Evolutionary conservation across 1,140 invertebrate species (phyloP), one percentile per base, ranked within the genome.

Genomic region (Saxidomus purpurata): DNA sequence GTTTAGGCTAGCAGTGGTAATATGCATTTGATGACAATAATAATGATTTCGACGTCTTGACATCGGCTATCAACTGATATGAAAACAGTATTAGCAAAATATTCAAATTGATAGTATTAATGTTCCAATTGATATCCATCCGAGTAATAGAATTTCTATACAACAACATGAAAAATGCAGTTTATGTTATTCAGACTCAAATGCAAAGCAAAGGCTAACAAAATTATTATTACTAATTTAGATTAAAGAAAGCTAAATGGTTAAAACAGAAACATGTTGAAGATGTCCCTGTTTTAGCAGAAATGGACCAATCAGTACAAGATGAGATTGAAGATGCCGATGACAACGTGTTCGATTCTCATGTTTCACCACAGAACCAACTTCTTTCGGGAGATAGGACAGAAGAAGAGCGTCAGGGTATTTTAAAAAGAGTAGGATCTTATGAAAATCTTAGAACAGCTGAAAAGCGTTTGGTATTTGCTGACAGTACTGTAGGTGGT

Each of bases 351-450:
- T 31, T 4, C 15, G 28, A 2, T 3, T 67, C 61, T 9, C 61
- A 67, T 13, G n/a, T 22, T 13, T 13, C 40, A 6, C 9, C 40
- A 52, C 19, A 47, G 22, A 79, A 31, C 17, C 8, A 55, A 34
- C 43, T 49, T 47, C 76, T 79, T 4, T 9, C 31, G 0, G 76
- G 28, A 52, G 43, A 79, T 8, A 49, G 17, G 25, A 17, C 11
- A 28, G n/a, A 47, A 28, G 80, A 82, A 43, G 34, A 76, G 43
- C 76, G 59, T 28, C 36, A 52, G 15, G 85, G 90, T 36, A 91
- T 91, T 34, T 82, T 91, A 11, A 91, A 91, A 38, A 79, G 76
- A 43, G 28, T 71, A 8, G 43, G 90, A 43, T 90, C 90, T 25
- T 90, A 55, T 88, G 90, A 91, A 61, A 90, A 88, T 49, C 47